Evolutionary conservation across 2,113 vertebrate genomes (phyloP).

Genomic region (Ictalurus furcatus): DNA sequence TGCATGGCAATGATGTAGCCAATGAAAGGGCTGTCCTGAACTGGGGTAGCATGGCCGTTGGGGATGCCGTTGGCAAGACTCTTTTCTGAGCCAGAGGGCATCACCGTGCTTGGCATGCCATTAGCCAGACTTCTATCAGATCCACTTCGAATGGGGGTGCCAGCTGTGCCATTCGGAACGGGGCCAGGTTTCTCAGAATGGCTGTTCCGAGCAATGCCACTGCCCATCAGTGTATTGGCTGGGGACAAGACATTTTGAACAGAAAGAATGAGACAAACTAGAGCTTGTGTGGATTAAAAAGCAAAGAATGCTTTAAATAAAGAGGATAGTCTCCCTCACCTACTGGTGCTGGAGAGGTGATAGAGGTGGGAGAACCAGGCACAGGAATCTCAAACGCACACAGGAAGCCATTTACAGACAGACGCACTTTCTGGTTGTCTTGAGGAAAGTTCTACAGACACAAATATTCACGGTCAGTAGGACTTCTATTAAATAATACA

Average conservation of each 20-base stretch:
- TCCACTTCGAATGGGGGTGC: conserved; percentile 77
- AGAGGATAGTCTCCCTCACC: conserved; percentile 67
- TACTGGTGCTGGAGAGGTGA: conserved; percentile 83
- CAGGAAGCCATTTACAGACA: conserved; percentile 89
- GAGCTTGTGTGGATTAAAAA: background rate
- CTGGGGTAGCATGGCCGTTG: conserved; percentile 81
- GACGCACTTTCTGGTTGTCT: conserved; percentile 96
- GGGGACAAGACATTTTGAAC: conserved; percentile 43
- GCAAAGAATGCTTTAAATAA: background rate
- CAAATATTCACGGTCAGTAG: conserved; percentile 19
- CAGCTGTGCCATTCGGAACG: conserved; percentile 87
- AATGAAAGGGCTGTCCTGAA: conserved; percentile 85
- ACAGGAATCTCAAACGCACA: conserved; percentile 95
- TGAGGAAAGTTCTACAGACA: conserved; percentile 88
- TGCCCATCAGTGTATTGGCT: conserved; percentile 71
- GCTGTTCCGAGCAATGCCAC: conserved; percentile 78
- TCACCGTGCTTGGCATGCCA: conserved; percentile 81
- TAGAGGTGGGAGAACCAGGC: conserved; percentile 86
- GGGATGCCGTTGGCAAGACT: conserved; percentile 74
- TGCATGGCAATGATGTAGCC: conserved; percentile 98
- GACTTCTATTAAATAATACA: background rate
- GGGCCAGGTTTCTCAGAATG: conserved; percentile 70
- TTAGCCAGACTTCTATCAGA: conserved; percentile 79
- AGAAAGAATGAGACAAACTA: background rate
- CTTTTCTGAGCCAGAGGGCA: conserved; percentile 80